These are phyloP conservation scores for Oreochromis grahami DNA, from an alignment of 2,797 vertebrate genomes.

Conservation along the genomic window DNA sequence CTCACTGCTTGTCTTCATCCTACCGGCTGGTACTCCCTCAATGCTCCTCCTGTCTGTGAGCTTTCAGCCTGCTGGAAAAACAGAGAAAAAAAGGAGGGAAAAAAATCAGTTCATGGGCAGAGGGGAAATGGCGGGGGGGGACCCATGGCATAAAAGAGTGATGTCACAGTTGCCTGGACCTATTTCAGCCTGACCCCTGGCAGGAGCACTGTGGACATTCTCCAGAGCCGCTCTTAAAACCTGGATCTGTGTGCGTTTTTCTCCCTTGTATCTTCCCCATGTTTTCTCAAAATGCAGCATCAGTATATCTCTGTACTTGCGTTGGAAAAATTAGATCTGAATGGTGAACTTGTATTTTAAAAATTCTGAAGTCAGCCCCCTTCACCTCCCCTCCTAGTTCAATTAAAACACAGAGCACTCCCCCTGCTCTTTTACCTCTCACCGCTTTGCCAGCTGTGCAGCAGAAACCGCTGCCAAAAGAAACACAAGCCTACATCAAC, in stretches of 20 bases:
- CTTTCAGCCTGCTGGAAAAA: conserved; percentile 12
- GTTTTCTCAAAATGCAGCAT: conserved; percentile 3
- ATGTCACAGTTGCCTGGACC: conserved; percentile 67
- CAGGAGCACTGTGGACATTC: conserved; percentile 46
- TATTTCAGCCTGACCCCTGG: conserved; percentile 53
- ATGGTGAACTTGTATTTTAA: conserved; percentile 44
- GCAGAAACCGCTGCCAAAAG: conserved; percentile 46
- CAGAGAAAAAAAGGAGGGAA: background rate
- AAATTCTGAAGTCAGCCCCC: conserved; percentile 34
- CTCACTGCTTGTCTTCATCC: conserved; percentile 33
- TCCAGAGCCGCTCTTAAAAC: conserved; percentile 60
- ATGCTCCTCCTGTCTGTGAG: conserved; percentile 39
- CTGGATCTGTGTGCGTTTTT: background rate
- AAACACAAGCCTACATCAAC: conserved; percentile 62
- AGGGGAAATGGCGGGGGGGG: background rate
- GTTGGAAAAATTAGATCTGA: conserved; percentile 46
- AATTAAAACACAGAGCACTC: conserved; percentile 41
- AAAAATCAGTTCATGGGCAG: background rate
- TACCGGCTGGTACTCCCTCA: conserved; percentile 45
- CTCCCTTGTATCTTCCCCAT: conserved; percentile 9
- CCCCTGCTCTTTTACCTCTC: conserved; percentile 29
- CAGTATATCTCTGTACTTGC: conserved; percentile 2
- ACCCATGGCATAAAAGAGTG: conserved; percentile 24
- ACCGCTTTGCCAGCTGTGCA: conserved; percentile 61
- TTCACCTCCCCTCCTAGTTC: background rate